These are phyloP conservation scores for Rhagonycha lutea DNA, from an alignment of 2,888 invertebrate genomes.

Conservation along the genomic window DNA sequence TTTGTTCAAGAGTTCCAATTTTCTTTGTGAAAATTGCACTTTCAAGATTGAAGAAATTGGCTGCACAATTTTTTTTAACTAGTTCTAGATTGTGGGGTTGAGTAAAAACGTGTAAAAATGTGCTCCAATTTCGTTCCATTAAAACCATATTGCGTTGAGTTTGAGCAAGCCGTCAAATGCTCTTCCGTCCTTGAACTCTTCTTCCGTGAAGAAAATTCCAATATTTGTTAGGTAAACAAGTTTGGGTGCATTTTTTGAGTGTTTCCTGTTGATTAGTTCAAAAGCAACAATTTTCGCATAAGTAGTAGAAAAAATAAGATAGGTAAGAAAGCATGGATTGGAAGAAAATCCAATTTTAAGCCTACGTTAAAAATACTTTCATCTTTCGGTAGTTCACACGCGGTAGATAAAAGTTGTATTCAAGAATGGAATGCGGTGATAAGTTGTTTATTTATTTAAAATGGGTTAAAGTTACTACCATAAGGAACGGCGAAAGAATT, in stretches of 20 bases:
- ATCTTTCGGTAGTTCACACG: neutral
- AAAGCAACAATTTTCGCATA: no score
- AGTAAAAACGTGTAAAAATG: neutral
- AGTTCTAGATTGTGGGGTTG: neutral
- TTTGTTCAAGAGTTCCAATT: neutral
- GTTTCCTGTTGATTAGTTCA: no score
- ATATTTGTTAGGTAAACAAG: neutral
- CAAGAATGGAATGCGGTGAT: neutral
- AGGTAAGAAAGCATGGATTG: no score
- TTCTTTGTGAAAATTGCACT: neutral
- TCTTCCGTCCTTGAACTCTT: neutral
- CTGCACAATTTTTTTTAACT: neutral
- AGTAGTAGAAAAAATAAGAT: no score
- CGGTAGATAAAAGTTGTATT: neutral
- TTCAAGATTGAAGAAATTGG: neutral
- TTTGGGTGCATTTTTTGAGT: no score
- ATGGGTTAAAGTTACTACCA: neutral
- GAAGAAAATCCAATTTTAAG: no score
- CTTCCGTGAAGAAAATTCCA: neutral
- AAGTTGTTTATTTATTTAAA: constrained; percentile 1
- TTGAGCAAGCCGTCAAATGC: neutral
- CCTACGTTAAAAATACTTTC: no score
- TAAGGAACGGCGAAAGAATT: constrained; percentile 38
- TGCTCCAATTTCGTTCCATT: neutral
- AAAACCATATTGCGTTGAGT: neutral